phyloP scores from a whole-genome alignment of 2,888 invertebrate species.

The Himalopsyche japonica region DNA sequence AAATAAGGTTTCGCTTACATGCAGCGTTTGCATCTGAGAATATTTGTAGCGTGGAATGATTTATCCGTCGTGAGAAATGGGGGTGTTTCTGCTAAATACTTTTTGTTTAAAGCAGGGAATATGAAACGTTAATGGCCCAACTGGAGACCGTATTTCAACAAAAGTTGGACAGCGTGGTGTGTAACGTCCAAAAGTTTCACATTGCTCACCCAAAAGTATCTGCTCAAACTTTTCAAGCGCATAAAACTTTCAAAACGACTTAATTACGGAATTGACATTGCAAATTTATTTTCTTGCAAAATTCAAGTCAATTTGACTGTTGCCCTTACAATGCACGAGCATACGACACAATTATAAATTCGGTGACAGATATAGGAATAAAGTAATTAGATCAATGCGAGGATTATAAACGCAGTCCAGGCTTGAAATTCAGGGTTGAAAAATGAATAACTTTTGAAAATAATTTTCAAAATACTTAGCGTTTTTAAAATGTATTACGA shows the following conservation, averaged over 20 bases:
- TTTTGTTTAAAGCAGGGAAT: background rate
- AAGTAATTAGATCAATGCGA: too few species aligned
- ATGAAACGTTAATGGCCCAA: background rate
- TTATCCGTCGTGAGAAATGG: background rate
- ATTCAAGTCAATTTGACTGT: background rate
- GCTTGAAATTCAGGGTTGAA: too few species aligned
- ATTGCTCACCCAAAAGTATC: background rate
- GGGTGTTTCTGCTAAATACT: background rate
- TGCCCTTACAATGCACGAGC: too few species aligned
- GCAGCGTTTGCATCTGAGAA: background rate
- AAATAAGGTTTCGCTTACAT: constrained; percentile 19
- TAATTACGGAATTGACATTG: background rate
- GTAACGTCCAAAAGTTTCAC: too few species aligned
- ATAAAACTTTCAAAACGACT: background rate
- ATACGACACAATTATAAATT: too few species aligned
- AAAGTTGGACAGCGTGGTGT: background rate
- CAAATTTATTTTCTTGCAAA: background rate
- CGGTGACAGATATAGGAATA: too few species aligned
- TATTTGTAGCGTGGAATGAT: background rate
- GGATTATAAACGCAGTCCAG: too few species aligned
- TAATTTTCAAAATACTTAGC: too few species aligned
- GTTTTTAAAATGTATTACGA: too few species aligned
- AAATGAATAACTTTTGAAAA: too few species aligned
- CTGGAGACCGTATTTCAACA: background rate
- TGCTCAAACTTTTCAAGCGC: background rate